Evolutionary conservation across 53 echinoderm and acorn worm genomes (phyloP), one percentile per base, ranked within the genome.

Genomic region (Antedon mediterranea): DNA sequence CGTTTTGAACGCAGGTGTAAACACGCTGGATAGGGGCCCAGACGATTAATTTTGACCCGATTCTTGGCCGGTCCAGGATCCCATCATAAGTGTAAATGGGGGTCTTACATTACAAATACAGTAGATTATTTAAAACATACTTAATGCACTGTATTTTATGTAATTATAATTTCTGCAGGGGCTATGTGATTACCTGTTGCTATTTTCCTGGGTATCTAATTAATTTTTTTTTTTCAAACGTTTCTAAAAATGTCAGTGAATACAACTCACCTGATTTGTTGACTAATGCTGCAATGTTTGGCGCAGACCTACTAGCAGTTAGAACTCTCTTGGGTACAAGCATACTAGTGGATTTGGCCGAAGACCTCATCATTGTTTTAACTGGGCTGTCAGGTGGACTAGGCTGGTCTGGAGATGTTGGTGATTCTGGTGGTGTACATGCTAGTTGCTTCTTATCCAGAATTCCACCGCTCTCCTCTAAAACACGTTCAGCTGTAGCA

Each of bases 311-410:
- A 77, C 98, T 98, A 26, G 89, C 86, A 28, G 93, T 86, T 33
- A 98, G 80, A 79, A 88, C 90, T 71, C 97, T 78, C 84, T 92
- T 95, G 3, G 97, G 97, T 13, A 89, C 87, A n/a, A 95, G 90
- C 30, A 85, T 86, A 3, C 73, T 80, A 28, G 84, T 34, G 28
- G 79, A 74, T 76, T 28, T 28, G 32, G 33, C 29, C 7, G 28
- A 0, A 33, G 32, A 5, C 33, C 26, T 34, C 7, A 23, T 11
- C 57, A 57, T 57, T 73, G 83, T 84, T 37, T 88, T 86, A 33
- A 87, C 76, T 4, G 92, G 92, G 43, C 90, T 98, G 32, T 88
- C 79, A 27, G 98, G 98, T 32, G 98, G 90, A 28, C 90, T 92
- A 70, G 88, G 79, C 79, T 82, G 72, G 34, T 84, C 77, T 72